Conservation (phyloP, 2,797 vertebrate genomes). For the Morus bassanus region DNA sequence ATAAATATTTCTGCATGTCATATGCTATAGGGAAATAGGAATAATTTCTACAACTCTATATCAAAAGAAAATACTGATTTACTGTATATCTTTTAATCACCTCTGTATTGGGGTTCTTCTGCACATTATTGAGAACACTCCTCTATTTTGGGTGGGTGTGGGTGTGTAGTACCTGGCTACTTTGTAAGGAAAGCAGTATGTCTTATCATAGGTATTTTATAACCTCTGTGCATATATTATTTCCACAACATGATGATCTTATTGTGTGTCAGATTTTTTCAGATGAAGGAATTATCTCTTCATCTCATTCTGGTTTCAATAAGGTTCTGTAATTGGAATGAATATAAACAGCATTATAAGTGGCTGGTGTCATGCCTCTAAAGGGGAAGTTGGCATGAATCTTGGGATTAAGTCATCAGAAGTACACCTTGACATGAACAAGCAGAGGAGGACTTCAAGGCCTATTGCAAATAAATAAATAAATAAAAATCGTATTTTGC, state of each 20-base stretch:
- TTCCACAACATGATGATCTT: neutral
- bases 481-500: neutral
- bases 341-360: neutral
- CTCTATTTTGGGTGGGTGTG: neutral
- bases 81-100: neutral
- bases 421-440: neutral
- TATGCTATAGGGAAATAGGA: neutral
- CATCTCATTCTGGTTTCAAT: neutral
- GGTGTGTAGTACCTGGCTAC: neutral
- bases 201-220: neutral
- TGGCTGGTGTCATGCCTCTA: neutral
- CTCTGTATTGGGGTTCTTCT: neutral
- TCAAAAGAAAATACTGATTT: neutral
- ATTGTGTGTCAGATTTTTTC: neutral
- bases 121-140: neutral
- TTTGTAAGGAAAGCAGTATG: neutral
- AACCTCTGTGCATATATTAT: neutral
- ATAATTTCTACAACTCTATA: neutral
- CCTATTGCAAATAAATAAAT: neutral
- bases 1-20: neutral
- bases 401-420: neutral
- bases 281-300: neutral
- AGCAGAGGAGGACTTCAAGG: neutral
- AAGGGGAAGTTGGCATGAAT: neutral
- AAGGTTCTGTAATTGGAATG: neutral